Evolutionary conservation across 2,797 vertebrate species (phyloP), one percentile per base, ranked within the genome.

Genomic region (Heliangelus exortis): DNA sequence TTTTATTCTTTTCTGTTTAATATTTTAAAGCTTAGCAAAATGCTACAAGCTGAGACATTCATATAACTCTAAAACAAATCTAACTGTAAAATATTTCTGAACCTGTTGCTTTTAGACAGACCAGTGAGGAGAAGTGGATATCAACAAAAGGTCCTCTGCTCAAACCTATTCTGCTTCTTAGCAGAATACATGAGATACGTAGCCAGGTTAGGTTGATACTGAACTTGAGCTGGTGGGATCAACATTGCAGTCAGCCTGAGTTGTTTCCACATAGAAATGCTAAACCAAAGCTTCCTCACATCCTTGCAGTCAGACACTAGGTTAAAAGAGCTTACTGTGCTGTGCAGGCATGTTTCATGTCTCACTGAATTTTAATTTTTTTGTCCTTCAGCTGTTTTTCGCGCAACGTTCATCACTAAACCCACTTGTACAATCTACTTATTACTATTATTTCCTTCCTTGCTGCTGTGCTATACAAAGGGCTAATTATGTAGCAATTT

Each of bases 401-500:
- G 61, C 33, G 58, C 83, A 43, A 50, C 4, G 28, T 67, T 90
- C 16, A 59, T 41, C 72, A 65, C 12, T 61, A 93, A 93, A 68
- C 11, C 26, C 48, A 34, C 47, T 89, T 43, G 5, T 26, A 74
- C 15, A 34, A 87, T 45, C 33, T 67, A 10, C 5, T 80, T 61
- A 16, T 23, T 23, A 41, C 39, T 41, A 25, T 69, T 3, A 58
- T 65, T 80, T 89, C 62, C 43, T 94, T 75, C 47, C 55, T 69
- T 81, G 22, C 22, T 75, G 43, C 51, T 78, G 18, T 65, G 34
- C 14, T 83, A 41, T 48, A 82, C 54, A 86, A 91, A 92, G 39
- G 34, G 8, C 31, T 91, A 73, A 92, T 89, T 91, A 72, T 25
- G 9, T 17, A 85, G 43, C 66, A 77, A 75, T 91, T 93, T 89